These are phyloP conservation scores for Drepana arcuata DNA, from an alignment of 1,140 invertebrate genomes.

Conservation along the genomic window DNA sequence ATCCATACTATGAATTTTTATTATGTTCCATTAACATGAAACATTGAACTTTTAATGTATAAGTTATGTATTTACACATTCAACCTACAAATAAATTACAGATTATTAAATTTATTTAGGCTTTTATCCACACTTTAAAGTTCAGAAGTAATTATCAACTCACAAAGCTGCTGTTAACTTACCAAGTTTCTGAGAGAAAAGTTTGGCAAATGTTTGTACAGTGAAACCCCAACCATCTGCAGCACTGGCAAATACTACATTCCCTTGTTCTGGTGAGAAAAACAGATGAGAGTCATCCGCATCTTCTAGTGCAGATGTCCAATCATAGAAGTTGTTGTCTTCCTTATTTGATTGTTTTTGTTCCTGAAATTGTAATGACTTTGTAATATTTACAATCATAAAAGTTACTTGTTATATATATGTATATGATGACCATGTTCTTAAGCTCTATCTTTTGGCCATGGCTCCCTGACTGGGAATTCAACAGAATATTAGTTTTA, in stretches of 20 bases:
- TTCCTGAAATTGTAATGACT: slow-evolving; percentile 18
- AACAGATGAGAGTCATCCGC: slow-evolving; percentile 91
- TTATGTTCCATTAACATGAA: too few species aligned
- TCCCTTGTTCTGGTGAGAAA: slow-evolving; percentile 93
- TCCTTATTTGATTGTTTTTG: slow-evolving; percentile 29
- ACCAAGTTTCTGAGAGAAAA: slow-evolving; percentile 87
- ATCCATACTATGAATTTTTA: too few species aligned
- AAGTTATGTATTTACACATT: too few species aligned
- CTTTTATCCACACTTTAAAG: too few species aligned
- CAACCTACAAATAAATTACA: too few species aligned
- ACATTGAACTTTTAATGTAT: too few species aligned
- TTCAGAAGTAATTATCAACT: too few species aligned
- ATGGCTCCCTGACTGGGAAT: too few species aligned
- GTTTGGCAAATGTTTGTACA: slow-evolving; percentile 88
- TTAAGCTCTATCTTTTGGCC: too few species aligned
- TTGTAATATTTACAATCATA: neutral
- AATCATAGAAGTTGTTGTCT: slow-evolving; percentile 73
- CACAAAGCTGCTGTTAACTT: slow-evolving; percentile 9
- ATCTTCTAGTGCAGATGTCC: slow-evolving; percentile 87
- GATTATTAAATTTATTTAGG: too few species aligned
- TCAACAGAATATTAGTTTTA: too few species aligned
- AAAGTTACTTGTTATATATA: neutral
- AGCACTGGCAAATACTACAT: slow-evolving; percentile 97
- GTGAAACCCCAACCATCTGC: slow-evolving; percentile 98
- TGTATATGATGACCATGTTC: too few species aligned